A percentile compares a stretch with the other conserved stretches of the same genome.
phyloP scores from a whole-genome alignment of 2,797 vertebrate species.

The Cynopterus sphinx region DNA sequence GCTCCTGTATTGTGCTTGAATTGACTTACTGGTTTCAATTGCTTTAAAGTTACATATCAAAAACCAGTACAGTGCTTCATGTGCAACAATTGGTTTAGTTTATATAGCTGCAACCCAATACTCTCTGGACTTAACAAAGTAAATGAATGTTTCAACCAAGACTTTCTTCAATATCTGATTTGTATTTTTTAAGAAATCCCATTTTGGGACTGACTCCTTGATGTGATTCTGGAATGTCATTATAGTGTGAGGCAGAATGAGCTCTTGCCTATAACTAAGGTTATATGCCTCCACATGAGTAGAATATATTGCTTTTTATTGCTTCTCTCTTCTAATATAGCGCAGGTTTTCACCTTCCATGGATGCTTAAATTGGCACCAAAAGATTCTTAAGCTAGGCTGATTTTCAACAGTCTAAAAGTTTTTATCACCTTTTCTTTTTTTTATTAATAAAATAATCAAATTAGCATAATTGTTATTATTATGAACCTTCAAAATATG shows the following conservation, averaged over 20 bases:
- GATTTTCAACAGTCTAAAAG: neutral
- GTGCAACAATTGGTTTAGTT: neutral
- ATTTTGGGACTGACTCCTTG: neutral
- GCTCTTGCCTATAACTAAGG: conserved; percentile 15
- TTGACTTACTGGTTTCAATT: neutral
- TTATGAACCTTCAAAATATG: conserved; percentile 9
- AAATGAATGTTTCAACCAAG: conserved; percentile 48
- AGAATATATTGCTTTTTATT: neutral
- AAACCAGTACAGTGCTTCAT: conserved; percentile 22
- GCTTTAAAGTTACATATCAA: conserved; percentile 31
- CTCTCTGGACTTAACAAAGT: conserved; percentile 41
- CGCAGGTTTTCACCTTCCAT: neutral
- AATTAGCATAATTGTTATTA: neutral
- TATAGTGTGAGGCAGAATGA: neutral
- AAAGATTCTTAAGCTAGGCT: conserved; percentile 10
- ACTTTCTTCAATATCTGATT: conserved; percentile 51
- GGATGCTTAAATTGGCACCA: neutral
- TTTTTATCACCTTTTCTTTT: neutral
- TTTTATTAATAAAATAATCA: conserved; percentile 43
- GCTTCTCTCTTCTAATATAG: neutral
- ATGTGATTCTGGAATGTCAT: conserved; percentile 48
- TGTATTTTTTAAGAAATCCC: conserved; percentile 54
- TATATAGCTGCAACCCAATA: neutral
- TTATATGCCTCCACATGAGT: neutral
- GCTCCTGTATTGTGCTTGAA: neutral